These are phyloP conservation scores for Oceanodroma leucorhoa DNA, from an alignment of 2,797 vertebrate genomes.

Conservation along the genomic window DNA sequence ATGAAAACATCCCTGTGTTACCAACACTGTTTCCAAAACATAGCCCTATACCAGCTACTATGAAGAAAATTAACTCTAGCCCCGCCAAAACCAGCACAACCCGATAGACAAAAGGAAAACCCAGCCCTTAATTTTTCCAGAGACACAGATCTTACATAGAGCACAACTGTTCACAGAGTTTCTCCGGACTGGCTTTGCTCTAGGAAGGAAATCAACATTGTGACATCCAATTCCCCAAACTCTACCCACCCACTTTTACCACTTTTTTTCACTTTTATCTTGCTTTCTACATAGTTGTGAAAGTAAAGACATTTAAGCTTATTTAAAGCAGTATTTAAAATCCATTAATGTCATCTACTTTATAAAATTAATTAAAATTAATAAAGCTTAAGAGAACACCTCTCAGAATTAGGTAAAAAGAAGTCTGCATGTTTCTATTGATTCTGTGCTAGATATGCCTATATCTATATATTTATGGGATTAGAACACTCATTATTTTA, in stretches of 20 bases:
- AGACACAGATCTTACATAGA: too few species aligned
- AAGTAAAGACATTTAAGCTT: not conserved
- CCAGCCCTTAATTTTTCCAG: too few species aligned
- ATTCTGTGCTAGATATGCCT: too few species aligned
- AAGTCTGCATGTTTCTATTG: not conserved
- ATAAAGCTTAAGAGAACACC: not conserved
- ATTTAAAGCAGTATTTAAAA: not conserved
- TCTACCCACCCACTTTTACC: not conserved
- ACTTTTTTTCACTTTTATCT: not conserved
- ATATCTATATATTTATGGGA: not conserved
- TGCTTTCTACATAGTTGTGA: not conserved
- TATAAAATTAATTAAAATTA: not conserved
- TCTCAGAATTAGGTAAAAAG: not conserved
- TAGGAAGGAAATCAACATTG: fast-evolving
- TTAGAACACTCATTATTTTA: not conserved
- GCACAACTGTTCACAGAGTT: too few species aligned
- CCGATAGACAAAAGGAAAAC: not conserved
- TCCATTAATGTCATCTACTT: not conserved
- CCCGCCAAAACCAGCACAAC: too few species aligned
- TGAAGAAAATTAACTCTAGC: too few species aligned
- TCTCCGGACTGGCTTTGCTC: fast-evolving
- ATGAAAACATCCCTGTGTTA: too few species aligned
- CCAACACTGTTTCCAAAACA: too few species aligned
- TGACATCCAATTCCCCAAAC: not conserved
- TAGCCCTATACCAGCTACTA: too few species aligned